Evolutionary conservation across 2,888 invertebrate genomes (phyloP).

Genomic region (Microctonus aethiopoides): DNA sequence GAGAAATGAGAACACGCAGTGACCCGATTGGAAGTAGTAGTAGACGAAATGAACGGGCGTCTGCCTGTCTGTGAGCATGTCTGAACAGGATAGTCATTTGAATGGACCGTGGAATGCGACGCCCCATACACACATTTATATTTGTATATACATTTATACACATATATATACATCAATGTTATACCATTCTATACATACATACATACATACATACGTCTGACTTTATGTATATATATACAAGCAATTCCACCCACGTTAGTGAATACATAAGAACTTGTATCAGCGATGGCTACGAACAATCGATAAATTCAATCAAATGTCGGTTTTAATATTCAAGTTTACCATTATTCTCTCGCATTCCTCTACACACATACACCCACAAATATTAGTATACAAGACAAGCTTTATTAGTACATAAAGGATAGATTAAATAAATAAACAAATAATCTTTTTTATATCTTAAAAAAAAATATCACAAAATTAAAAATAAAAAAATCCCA

Average conservation of each 20-base stretch:
- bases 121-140: conserved; percentile 37
- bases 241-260: conserved; percentile 31
- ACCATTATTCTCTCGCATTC: conserved; percentile 17
- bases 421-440: no score
- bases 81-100: conserved; percentile 58
- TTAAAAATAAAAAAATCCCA: no score
- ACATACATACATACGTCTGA: conserved; percentile 39
- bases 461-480: no score
- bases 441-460: no score
- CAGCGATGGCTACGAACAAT: conserved; percentile 45
- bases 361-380: conserved; percentile 15
- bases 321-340: conserved; percentile 21
- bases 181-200: conserved; percentile 42
- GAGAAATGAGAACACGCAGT: conserved; percentile 19
- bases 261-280: conserved; percentile 46
- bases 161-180: conserved; percentile 37
- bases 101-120: conserved; percentile 60
- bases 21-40: conserved; percentile 24
- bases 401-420: no score
- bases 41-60: conserved; percentile 43
- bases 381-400: no score
- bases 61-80: conserved; percentile 58
- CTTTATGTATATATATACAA: conserved; percentile 13
- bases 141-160: conserved; percentile 44
- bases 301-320: conserved; percentile 35